Evolutionary conservation across 2,113 vertebrate species (phyloP), one percentile per base, ranked within the genome.

Genomic region (Myrmophylax atrothorax): DNA sequence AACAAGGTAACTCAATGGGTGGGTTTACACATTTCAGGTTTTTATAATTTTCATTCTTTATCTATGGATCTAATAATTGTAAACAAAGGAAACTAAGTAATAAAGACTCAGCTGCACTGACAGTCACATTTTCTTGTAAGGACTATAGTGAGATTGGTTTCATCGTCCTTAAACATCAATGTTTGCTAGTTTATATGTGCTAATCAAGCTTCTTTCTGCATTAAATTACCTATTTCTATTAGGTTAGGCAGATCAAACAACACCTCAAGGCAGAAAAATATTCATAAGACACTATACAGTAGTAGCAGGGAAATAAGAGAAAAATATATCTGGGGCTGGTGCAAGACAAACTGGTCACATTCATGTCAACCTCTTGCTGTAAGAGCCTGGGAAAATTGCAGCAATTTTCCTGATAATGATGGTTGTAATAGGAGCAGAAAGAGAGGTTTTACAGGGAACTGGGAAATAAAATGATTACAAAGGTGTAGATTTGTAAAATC

Each of bases 271-370:
- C 42, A 91, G n/a, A 29, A 90, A 89, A 91, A 87, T 42, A 73
- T 18, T 84, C 0, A 0, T 38, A 69, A 76, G 5, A 63, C 12
- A 38, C 29, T 37, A 12, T 2, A 38, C 3, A 67, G 52, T 12
- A 58, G n/a, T 18, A 78, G 44, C 29, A 89, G 52, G 28, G 69
- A 89, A 84, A 83, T 3, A 20, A 85, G 42, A 83, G 28, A 74
- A 75, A 72, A 73, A 60, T 18, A 0, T 40, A 31, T 59, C 35
- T 82, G 74, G n/a, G 76, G 24, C 22, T 87, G 66, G 20, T 92
- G 52, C 19, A 84, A 75, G 64, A 67, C 49, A 92, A 75, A 67
- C 23, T 2, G 3, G 56, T 70, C 63, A 76, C 79, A 60, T 55
- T 56, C 35, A 69, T 69, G 42, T 19, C 59, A 79, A 60, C 56